A percentile compares a stretch with the other conserved stretches of the same genome.
Evolutionary conservation across 2,797 vertebrate genomes (phyloP).

Genomic region (Characodon lateralis): DNA sequence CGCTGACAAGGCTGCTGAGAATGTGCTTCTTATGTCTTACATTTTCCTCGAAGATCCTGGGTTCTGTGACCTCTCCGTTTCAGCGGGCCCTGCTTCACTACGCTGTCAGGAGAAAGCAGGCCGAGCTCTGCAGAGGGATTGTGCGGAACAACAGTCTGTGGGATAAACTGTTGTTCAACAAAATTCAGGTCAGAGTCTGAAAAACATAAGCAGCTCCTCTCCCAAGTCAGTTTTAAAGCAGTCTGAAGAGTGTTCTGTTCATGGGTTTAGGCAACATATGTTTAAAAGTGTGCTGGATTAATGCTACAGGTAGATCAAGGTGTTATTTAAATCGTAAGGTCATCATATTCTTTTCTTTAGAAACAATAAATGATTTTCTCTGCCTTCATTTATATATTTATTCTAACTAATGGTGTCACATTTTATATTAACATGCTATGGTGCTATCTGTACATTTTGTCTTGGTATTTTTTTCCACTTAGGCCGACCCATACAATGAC

Average conservation of each 20-base stretch:
- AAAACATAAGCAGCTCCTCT: neutral
- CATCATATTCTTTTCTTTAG: neutral
- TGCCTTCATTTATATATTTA: neutral
- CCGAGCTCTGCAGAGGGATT: constrained; percentile 80
- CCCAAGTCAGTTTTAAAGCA: neutral
- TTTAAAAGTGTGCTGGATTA: neutral
- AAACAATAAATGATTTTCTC: neutral
- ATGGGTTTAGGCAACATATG: neutral
- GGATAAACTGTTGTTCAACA: constrained; percentile 84
- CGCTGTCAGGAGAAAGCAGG: constrained; percentile 82
- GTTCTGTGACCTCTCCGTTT: constrained; percentile 78
- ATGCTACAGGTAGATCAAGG: no score
- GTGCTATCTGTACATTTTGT: neutral
- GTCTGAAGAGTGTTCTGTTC: neutral
- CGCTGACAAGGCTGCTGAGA: neutral
- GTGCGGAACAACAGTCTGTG: constrained; percentile 84
- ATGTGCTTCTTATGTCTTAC: neutral
- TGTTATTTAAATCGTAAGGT: no score
- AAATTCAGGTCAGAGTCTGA: constrained; percentile 78
- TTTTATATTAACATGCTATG: neutral
- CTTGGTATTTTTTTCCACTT: neutral
- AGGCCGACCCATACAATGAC: neutral
- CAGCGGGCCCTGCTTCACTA: constrained; percentile 78
- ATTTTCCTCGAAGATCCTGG: constrained; percentile 72
- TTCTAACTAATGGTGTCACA: neutral